phyloP scores from a whole-genome alignment of 2,797 vertebrate genomes.

The Spinibarbus caldwelli region DNA sequence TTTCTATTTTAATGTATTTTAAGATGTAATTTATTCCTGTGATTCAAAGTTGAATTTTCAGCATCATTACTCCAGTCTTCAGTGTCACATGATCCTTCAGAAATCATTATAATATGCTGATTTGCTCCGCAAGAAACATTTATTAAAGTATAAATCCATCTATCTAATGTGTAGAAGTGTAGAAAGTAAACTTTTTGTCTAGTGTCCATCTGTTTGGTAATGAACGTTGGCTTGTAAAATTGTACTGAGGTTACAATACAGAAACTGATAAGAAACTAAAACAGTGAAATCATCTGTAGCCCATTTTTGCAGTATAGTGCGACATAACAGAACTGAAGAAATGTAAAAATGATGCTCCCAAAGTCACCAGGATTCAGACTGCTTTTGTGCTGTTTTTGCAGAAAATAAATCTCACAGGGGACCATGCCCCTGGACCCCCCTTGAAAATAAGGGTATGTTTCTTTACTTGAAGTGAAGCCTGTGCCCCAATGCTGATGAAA shows the following conservation, averaged over 20 bases:
- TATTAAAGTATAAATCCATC: not conserved
- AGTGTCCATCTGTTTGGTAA: not conserved
- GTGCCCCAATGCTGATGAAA: slow-evolving; percentile 28
- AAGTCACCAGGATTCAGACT: not conserved
- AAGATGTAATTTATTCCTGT: not conserved
- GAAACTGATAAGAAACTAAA: not conserved
- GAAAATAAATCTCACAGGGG: slow-evolving; percentile 11
- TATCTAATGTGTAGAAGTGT: not conserved
- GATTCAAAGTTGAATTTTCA: not conserved
- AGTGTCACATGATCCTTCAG: not conserved
- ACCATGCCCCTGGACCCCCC: not conserved
- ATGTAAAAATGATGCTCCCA: not conserved
- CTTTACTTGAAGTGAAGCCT: not conserved
- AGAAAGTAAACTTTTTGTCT: not conserved
- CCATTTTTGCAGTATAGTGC: not conserved
- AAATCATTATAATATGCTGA: not conserved
- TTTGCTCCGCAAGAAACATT: not conserved
- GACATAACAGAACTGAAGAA: not conserved
- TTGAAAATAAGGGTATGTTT: slow-evolving; percentile 4
- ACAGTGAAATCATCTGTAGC: not conserved
- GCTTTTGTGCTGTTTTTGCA: slow-evolving; percentile 34
- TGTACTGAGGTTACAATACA: not conserved
- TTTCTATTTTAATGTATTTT: not conserved
- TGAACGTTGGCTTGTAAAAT: not conserved
- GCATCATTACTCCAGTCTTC: not conserved